Conservation (phyloP, 2,113 vertebrate genomes). For the Anhinga anhinga region DNA sequence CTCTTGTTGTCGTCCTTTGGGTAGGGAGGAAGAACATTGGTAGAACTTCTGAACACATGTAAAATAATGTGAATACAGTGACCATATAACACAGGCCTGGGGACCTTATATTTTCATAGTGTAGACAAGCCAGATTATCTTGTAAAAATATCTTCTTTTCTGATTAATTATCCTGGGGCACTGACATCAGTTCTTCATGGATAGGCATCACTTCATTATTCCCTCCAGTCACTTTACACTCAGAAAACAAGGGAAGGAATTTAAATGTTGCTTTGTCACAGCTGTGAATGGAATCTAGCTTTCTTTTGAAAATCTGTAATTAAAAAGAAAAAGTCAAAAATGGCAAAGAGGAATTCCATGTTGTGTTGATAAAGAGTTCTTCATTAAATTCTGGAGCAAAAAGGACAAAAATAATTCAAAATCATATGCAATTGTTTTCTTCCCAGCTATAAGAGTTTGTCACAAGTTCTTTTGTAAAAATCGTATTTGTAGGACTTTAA, state of each 20-base stretch:
- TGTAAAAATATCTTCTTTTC: neutral
- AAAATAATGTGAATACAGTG: neutral
- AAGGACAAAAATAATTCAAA: neutral
- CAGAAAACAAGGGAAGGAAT: neutral
- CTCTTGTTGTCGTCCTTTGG: neutral
- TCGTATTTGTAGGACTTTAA: neutral
- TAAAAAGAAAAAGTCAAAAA: neutral
- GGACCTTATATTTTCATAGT: neutral
- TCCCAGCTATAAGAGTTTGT: neutral
- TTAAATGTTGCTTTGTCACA: neutral
- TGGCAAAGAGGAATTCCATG: neutral
- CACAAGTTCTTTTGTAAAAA: neutral
- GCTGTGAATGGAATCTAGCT: neutral
- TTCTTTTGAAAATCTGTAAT: neutral
- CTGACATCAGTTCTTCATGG: neutral
- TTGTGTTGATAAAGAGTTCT: neutral
- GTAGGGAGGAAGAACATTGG: neutral
- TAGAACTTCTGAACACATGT: neutral
- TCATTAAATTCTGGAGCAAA: neutral
- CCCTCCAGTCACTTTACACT: neutral
- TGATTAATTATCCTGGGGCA: neutral
- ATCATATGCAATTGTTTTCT: neutral
- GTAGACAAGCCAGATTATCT: neutral
- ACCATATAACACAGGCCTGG: neutral
- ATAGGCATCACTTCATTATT: neutral